A percentile compares a stretch with the other conserved stretches of the same genome.
These are phyloP conservation scores for Sapayoa aenigma DNA, from an alignment of 2,113 vertebrate genomes.

Conservation along the genomic window DNA sequence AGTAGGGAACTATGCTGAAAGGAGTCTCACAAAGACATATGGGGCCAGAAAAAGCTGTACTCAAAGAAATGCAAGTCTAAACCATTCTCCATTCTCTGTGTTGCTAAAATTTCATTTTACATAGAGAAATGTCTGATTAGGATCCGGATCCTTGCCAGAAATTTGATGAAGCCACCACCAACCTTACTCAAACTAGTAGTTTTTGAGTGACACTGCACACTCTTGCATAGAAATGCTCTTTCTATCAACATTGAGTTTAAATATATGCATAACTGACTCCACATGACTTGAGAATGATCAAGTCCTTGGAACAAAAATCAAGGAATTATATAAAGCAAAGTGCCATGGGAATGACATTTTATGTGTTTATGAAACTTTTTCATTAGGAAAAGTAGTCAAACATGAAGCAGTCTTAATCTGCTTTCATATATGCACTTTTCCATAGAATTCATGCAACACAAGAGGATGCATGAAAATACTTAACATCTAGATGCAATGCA, in stretches of 20 bases:
- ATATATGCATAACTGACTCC: background rate
- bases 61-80: background rate
- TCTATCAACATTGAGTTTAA: background rate
- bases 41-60: background rate
- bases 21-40: background rate
- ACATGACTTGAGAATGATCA: background rate
- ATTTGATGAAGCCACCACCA: background rate
- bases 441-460: background rate
- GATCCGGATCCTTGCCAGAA: background rate
- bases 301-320: background rate
- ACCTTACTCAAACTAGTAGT: background rate
- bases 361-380: background rate
- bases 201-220: background rate
- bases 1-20: background rate
- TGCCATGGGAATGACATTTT: background rate
- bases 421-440: background rate
- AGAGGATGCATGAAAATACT: background rate
- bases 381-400: background rate
- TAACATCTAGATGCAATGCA: background rate
- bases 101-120: background rate
- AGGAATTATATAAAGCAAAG: background rate
- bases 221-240: background rate
- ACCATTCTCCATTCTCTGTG: background rate
- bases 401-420: background rate
- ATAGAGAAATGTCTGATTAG: background rate